A percentile compares a stretch with the other conserved stretches of the same genome.
Evolutionary conservation across 2,113 vertebrate species (phyloP).

Genomic region (human (Homo sapiens)): DNA sequence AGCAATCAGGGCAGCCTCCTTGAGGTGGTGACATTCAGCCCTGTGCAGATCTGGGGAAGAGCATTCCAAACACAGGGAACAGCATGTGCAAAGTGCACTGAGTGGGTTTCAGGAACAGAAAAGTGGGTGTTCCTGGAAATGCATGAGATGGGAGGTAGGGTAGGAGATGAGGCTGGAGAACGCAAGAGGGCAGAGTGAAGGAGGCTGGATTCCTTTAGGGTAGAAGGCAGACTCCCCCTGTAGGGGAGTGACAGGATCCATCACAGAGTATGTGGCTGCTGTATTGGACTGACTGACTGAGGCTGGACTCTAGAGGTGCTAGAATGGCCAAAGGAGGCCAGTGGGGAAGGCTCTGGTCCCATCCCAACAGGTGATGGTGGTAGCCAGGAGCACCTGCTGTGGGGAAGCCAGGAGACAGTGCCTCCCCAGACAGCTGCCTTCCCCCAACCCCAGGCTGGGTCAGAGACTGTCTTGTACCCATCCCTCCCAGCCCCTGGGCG

Average conservation of each 20-base stretch:
- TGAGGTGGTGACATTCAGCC: not conserved
- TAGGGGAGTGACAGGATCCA: rapidly evolving
- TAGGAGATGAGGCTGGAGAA: no score
- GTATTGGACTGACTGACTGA: not conserved
- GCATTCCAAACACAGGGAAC: not conserved
- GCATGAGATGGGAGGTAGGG: rapidly evolving
- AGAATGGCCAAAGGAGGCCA: not conserved
- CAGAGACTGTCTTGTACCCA: rapidly evolving
- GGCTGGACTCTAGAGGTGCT: not conserved
- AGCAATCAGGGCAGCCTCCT: not conserved
- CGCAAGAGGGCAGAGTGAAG: not conserved
- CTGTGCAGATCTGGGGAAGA: not conserved
- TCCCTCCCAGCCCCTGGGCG: not conserved
- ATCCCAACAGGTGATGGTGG: rapidly evolving
- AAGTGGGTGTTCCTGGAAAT: not conserved
- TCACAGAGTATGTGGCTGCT: rapidly evolving
- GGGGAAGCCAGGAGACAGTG: no score
- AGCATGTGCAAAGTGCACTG: not conserved
- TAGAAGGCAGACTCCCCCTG: rapidly evolving
- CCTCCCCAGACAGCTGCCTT: not conserved
- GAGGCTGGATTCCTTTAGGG: not conserved
- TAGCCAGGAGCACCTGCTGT: not conserved
- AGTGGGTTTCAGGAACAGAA: not conserved
- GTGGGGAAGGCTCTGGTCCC: no score
- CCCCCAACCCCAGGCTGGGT: not conserved